Percentiles rank a stretch among this genome's conserved stretches.
Evolutionary conservation across 2,113 vertebrate genomes (phyloP).

Genomic region (Ginglymostoma cirratum): DNA sequence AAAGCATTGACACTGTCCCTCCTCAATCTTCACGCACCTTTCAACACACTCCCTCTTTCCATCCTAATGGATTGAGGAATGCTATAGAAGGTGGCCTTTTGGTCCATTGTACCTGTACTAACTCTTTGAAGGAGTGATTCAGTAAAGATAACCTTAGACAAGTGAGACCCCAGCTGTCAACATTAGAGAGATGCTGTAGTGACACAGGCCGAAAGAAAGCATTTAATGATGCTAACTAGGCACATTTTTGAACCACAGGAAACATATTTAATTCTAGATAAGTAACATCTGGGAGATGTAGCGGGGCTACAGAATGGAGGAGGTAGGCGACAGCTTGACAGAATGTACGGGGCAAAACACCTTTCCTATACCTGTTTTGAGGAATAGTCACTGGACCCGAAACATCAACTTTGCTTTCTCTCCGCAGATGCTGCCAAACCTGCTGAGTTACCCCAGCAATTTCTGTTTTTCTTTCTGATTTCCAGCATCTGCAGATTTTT

Average conservation of each 20-base stretch:
- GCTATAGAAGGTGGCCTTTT: neutral
- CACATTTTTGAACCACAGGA: neutral
- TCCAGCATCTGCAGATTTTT: no score
- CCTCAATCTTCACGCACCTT: neutral
- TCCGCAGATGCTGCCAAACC: no score
- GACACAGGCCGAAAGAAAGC: neutral
- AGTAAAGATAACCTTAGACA: no score
- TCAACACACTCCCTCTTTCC: neutral
- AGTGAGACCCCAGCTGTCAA: neutral
- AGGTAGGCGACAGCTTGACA: neutral
- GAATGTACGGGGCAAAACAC: neutral
- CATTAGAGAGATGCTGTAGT: neutral
- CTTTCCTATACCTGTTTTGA: no score
- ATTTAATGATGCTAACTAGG: neutral
- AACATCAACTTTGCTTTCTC: no score
- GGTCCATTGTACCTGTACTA: neutral
- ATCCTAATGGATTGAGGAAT: neutral
- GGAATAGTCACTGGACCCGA: no score
- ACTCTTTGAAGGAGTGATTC: neutral
- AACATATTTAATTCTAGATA: neutral
- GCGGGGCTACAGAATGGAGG: neutral
- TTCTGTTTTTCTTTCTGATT: no score
- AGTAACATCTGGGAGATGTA: neutral
- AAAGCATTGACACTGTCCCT: neutral
- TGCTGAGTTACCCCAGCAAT: no score